Base-by-base conservation (phyloP, 64 coral and sea anemone genomes). In the Orbicella faveolata region DNA sequence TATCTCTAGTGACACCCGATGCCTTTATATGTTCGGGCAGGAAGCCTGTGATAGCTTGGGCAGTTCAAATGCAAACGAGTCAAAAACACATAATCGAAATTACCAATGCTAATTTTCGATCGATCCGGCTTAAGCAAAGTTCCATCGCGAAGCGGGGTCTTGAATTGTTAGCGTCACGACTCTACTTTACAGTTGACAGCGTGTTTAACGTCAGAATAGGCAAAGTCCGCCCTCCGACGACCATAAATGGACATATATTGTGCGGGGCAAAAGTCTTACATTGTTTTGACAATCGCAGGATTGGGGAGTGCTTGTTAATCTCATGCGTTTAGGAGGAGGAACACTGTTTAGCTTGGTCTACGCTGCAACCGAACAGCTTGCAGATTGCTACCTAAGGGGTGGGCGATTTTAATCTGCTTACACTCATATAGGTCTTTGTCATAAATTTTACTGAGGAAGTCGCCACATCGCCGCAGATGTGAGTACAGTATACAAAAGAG, bases 211-310 rank as follows among this genome's bases (percentile, higher is more conserved):
- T 52, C 82, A 72, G 64, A 4, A 52, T 72, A 23, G 39, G 36
- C 2, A 85, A 30, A 52, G 30, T 52, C 82, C 12, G 82, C 82
- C 23, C 61, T 52, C 21, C 10, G 36, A 72, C 18, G 13, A 85
- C 39, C 64, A 73, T 72, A 72, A 53, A 73, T 72, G 82, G 80
- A 85, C 70, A 85, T 72, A 52, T 54, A 72, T 52, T n/a, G 61
- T 30, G 61, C 61, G 20, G 21, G 18, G 15, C 12, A 55, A 67
- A 83, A 68, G 18, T 23, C 35, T n/a, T 23, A 41, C 34, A 68
- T 83, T 85, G 63, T 70, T 72, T 70, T 5, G 82, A 73, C 21
- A 41, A 13, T 68, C 12, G 37, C 82, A 52, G 16, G 19, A 51
- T 72, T 6, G 1, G 9, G 20, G 7, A 13, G 16, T 21, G 39